These are phyloP conservation scores for Phenganax stokvisi DNA, from an alignment of 92 coral and sea anemone species.

Conservation along the genomic window DNA sequence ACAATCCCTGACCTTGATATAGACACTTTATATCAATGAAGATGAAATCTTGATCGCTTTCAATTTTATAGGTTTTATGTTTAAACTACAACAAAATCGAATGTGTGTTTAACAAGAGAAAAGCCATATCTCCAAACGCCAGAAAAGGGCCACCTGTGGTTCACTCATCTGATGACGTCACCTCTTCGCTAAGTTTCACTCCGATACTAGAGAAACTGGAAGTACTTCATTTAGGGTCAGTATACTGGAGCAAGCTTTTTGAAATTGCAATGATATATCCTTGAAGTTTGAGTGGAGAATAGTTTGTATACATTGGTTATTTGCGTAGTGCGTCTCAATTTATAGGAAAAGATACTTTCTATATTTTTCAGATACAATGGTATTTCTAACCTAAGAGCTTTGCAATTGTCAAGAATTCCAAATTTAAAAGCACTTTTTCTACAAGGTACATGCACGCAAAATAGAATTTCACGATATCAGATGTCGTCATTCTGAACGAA, in stretches of 20 bases:
- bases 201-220: conserved; percentile 80
- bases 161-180: conserved; percentile 49
- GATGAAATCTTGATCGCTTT: conserved; percentile 23
- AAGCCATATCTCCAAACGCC: conserved; percentile 74
- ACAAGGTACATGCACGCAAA: conserved; percentile 53
- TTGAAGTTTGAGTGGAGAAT: too few species aligned
- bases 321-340: background rate
- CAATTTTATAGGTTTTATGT: conserved; percentile 65
- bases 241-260: background rate
- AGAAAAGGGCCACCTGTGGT: conserved; percentile 55
- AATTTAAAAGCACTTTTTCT: conserved; percentile 79
- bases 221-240: conserved; percentile 92
- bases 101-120: conserved; percentile 67
- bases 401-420: conserved; percentile 78
- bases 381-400: conserved; percentile 61
- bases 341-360: background rate
- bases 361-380: conserved; percentile 66
- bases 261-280: too few species aligned
- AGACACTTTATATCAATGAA: too few species aligned
- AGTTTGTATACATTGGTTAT: too few species aligned
- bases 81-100: conserved; percentile 89
- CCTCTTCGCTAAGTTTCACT: conserved; percentile 74
- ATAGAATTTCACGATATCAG: background rate
- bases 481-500: background rate
- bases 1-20: too few species aligned